Base-by-base conservation (phyloP, 1,140 invertebrate species). In the Apis florea region DNA sequence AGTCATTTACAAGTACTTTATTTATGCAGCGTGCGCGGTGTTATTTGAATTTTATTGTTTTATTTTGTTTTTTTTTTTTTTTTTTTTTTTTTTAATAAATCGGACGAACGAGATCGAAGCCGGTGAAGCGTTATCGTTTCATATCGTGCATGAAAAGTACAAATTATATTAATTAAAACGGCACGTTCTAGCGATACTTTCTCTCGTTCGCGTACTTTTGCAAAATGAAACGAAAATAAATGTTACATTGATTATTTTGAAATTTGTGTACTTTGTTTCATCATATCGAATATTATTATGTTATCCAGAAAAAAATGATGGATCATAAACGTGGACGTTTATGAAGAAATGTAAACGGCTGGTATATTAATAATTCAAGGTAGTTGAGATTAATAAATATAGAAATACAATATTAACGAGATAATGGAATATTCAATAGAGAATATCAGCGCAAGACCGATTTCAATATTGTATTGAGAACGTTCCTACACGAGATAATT, bases 1-100 rank as follows among this genome's bases (percentile, higher is more conserved):
- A 91, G 90, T 91, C 89, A 91, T 90, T 90, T 85, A 83, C 84
- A 85, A 85, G 81, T 89, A 88, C 63, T 74, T 86, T 90, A 88
- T 91, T 91, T 90, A 91, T 90, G 83, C 82, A 83, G 64, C 47
- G 79, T 49, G 78, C n/a, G 54, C 64, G 54, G 63, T 51, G 76
- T 40, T 40, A 79, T 61, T 53, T 69, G 69, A 61, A 63, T 58
- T 26, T n/a, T 61, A 19, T 31, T 10, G 19, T 21, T 9, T 5
- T 54, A 19, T 11, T 47, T 12, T 21, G 5, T 67, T 67, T 12
- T 51, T 51, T 24, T n/a, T 51, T 24, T 15, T 56, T 21, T 21
- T 71, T 69, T 51, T 51, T 53, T 6, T 51, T 53, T 69, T 69
- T 69, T 53, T 19, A 5, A 19, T 26, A 19, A 53, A 31, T 56